A percentile compares a stretch with the other conserved stretches of the same genome.
Evolutionary conservation across 2,888 invertebrate genomes (phyloP).

Genomic region (Furcula furcula): DNA sequence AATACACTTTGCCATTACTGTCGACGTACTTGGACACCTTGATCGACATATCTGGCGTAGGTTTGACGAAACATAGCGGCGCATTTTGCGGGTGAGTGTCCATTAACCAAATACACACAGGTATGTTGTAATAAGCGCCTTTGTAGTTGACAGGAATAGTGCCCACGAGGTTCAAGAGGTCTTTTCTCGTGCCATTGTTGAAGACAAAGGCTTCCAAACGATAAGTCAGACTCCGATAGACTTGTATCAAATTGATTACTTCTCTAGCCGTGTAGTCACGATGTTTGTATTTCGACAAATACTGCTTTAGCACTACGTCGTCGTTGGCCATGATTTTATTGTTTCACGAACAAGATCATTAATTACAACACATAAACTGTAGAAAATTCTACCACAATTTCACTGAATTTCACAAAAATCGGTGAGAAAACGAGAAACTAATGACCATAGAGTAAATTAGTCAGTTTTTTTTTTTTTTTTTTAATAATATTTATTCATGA

Average conservation of each 20-base stretch:
- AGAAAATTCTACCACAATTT: constrained; percentile 13
- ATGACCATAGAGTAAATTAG: too few relatives aligned
- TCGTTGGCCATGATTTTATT: constrained; percentile 63
- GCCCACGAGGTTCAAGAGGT: constrained; percentile 92
- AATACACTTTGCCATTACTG: constrained; percentile 96
- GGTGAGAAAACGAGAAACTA: too few relatives aligned
- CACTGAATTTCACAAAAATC: too few relatives aligned
- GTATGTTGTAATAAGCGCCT: constrained; percentile 96
- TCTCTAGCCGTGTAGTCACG: constrained; percentile 70
- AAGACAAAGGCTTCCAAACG: constrained; percentile 85
- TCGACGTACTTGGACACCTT: constrained; percentile 97
- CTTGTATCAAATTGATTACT: constrained; percentile 67
- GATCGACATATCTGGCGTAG: constrained; percentile 97
- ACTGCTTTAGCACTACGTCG: constrained; percentile 63
- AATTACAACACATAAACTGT: constrained; percentile 8
- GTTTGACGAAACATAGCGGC: constrained; percentile 96
- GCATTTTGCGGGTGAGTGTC: constrained; percentile 98
- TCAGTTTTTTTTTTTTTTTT: too few relatives aligned
- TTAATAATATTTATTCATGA: too few relatives aligned
- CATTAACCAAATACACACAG: constrained; percentile 97
- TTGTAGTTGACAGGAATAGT: constrained; percentile 96
- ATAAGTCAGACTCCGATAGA: constrained; percentile 68
- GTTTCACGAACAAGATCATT: constrained; percentile 3
- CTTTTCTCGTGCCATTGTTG: constrained; percentile 91
- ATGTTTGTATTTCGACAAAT: constrained; percentile 70